These are phyloP conservation scores for Leuctra nigra DNA, from an alignment of 2,888 invertebrate species.

Conservation along the genomic window DNA sequence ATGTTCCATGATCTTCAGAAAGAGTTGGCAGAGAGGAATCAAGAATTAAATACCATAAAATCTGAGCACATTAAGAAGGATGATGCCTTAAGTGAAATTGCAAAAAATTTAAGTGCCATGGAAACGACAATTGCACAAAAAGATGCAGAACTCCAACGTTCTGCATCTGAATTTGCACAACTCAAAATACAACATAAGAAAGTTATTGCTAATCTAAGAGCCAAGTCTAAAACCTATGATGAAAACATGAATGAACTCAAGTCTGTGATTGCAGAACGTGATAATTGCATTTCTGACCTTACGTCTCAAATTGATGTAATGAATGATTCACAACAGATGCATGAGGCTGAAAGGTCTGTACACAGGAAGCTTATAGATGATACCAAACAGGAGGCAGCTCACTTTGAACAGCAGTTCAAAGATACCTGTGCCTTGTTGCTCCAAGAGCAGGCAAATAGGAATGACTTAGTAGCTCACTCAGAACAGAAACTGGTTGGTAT, in stretches of 20 bases:
- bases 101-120: background rate
- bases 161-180: conserved; percentile 59
- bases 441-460: background rate
- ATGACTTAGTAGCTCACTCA: conserved; percentile 19
- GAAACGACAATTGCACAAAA: conserved; percentile 40
- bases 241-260: conserved; percentile 24
- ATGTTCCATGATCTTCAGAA: too few species aligned
- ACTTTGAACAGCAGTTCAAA: conserved; percentile 4
- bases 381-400: background rate
- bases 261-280: conserved; percentile 14
- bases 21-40: conserved; percentile 35
- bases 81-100: conserved; percentile 30
- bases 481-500: too few species aligned
- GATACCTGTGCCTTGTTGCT: background rate
- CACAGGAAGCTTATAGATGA: too few species aligned
- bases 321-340: too few species aligned
- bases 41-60: conserved; percentile 35
- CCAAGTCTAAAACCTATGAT: conserved; percentile 47
- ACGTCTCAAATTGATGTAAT: too few species aligned
- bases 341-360: too few species aligned
- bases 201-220: conserved; percentile 67
- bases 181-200: conserved; percentile 72
- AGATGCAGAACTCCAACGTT: conserved; percentile 40
- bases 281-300: conserved; percentile 17
- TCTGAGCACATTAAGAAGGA: conserved; percentile 40